Percentiles rank a stretch among this genome's conserved stretches.
These are phyloP conservation scores for Morpho deidamia DNA, from an alignment of 2,888 invertebrate genomes.

Conservation along the genomic window DNA sequence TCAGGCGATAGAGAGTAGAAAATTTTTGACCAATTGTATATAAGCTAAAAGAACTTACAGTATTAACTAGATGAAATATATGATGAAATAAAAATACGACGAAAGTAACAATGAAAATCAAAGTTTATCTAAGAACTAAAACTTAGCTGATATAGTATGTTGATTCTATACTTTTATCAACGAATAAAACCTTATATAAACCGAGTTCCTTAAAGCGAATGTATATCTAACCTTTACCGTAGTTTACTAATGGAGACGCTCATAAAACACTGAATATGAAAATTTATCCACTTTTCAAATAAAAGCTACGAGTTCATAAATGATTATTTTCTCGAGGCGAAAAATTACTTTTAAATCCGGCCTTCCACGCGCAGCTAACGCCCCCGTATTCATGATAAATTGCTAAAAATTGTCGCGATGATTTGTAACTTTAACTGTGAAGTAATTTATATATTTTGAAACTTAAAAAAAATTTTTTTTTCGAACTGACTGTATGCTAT, in stretches of 20 bases:
- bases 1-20: no score
- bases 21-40: no score
- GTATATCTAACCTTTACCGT: slow-evolving; percentile 15
- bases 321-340: slow-evolving; percentile 7
- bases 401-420: slow-evolving; percentile 3
- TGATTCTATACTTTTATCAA: no score
- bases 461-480: background rate
- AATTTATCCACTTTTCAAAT: slow-evolving; percentile 29
- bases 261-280: slow-evolving; percentile 39
- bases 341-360: slow-evolving; percentile 9
- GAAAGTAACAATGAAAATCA: no score
- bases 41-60: no score
- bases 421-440: background rate
- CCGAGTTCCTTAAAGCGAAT: background rate
- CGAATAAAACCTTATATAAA: background rate
- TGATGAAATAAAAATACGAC: no score
- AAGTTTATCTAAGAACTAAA: no score
- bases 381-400: slow-evolving; percentile 2
- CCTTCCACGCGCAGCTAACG: background rate
- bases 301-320: slow-evolving; percentile 9
- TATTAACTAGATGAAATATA: no score
- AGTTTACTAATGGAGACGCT: slow-evolving; percentile 27
- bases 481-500: no score
- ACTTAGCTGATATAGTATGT: no score
- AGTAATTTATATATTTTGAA: background rate